Evolutionary conservation across 2,888 invertebrate genomes (phyloP).

Genomic region (Caenorhabditis panamensis): DNA sequence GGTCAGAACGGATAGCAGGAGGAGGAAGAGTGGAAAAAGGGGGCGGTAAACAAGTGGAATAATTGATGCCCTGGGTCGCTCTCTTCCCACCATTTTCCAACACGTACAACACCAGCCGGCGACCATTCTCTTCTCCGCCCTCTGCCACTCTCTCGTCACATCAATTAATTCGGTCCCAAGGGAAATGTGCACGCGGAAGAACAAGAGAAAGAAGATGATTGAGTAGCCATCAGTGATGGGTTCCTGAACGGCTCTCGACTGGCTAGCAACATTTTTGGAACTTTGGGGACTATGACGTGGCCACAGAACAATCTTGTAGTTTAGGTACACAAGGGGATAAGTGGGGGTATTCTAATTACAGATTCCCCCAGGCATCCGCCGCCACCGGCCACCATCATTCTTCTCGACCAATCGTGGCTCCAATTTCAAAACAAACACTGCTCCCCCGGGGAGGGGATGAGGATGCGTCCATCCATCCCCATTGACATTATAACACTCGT

Average conservation of each 20-base stretch:
- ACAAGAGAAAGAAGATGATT: constrained; percentile 27
- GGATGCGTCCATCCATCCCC: neutral
- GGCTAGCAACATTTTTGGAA: neutral
- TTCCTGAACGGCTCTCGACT: constrained; percentile 19
- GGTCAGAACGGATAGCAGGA: no score
- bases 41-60: constrained; percentile 52
- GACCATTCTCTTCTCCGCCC: constrained; percentile 24
- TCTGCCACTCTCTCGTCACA: constrained; percentile 31
- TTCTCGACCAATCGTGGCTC: constrained; percentile 27
- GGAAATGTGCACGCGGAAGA: constrained; percentile 44
- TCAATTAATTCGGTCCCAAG: constrained; percentile 54
- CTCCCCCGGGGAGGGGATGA: neutral
- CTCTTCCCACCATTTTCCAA: constrained; percentile 51
- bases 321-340: constrained; percentile 13
- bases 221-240: constrained; percentile 32
- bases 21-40: constrained; percentile 5
- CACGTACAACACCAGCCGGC: constrained; percentile 39
- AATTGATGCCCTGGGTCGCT: constrained; percentile 48
- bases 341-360: constrained; percentile 43
- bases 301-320: neutral
- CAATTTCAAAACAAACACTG: constrained; percentile 46
- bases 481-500: constrained; percentile 12
- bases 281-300: neutral
- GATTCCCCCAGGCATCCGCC: neutral
- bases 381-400: constrained; percentile 14